Conservation (phyloP, 2,888 invertebrate genomes). For the Chloromyia formosa region DNA sequence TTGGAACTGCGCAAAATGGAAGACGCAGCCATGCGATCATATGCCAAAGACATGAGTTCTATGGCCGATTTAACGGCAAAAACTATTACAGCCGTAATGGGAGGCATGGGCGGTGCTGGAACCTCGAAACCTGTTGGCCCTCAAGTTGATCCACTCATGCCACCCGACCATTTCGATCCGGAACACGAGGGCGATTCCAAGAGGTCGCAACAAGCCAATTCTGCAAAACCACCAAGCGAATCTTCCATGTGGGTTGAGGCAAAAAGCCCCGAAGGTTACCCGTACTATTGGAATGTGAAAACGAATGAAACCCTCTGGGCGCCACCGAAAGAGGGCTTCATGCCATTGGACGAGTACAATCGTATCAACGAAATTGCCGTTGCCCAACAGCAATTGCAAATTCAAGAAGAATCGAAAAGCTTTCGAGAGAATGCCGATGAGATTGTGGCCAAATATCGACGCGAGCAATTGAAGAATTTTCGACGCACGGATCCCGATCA, state of each 20-base stretch:
- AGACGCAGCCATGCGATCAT: slow-evolving; percentile 87
- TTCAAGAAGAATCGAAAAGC: slow-evolving; percentile 64
- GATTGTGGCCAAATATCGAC: slow-evolving; percentile 64
- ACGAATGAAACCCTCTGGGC: slow-evolving; percentile 85
- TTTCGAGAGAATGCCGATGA: slow-evolving; percentile 65
- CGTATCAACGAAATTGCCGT: slow-evolving; percentile 65
- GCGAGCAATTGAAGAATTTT: slow-evolving; percentile 59
- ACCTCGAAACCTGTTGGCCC: slow-evolving; percentile 38
- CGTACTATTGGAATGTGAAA: slow-evolving; percentile 87
- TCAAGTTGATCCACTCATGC: slow-evolving; percentile 61
- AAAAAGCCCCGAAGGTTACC: slow-evolving; percentile 76
- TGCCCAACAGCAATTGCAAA: slow-evolving; percentile 65
- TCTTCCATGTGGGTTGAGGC: slow-evolving; percentile 81
- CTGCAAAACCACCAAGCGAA: slow-evolving; percentile 51
- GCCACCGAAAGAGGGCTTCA: slow-evolving; percentile 75
- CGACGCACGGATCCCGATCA: slow-evolving; percentile 56
- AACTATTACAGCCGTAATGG: slow-evolving; percentile 57
- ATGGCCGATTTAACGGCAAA: slow-evolving; percentile 61
- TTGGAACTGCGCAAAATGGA: slow-evolving; percentile 88
- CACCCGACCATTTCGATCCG: slow-evolving; percentile 59
- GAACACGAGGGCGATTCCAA: slow-evolving; percentile 56
- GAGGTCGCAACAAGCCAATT: slow-evolving; percentile 56
- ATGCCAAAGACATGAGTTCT: slow-evolving; percentile 79
- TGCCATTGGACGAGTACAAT: slow-evolving; percentile 74
- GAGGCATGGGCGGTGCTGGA: slow-evolving; percentile 30